phyloP scores from a whole-genome alignment of 2,888 invertebrate species.

The Apodemia mormo region DNA sequence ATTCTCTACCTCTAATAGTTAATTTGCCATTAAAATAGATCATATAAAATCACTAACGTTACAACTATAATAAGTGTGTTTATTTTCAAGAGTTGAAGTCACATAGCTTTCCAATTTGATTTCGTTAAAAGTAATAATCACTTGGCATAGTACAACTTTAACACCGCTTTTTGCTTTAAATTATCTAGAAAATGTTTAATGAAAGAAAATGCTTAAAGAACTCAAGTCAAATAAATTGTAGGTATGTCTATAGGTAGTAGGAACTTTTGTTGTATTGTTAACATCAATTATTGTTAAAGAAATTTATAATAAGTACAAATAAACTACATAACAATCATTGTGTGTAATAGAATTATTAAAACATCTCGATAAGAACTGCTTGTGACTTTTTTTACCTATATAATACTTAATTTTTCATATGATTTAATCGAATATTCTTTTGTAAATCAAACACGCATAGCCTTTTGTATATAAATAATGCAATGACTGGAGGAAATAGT shows the following conservation, averaged over 20 bases:
- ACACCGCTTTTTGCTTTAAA: neutral
- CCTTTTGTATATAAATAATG: constrained; percentile 54
- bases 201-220: constrained; percentile 2
- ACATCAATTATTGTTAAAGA: constrained; percentile 1
- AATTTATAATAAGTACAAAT: neutral
- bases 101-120: neutral
- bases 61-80: neutral
- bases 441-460: constrained; percentile 36
- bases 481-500: constrained; percentile 35
- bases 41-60: neutral
- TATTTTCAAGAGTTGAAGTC: neutral
- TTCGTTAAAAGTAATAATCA: neutral
- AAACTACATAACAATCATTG: neutral
- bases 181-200: neutral
- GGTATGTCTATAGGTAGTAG: constrained; percentile 2
- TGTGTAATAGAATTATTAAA: neutral
- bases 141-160: constrained; percentile 1
- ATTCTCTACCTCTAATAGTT: neutral
- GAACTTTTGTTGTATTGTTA: neutral
- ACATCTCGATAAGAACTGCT: neutral
- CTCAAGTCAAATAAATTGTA: constrained; percentile 1
- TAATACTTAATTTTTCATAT: too few species aligned
- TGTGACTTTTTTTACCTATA: neutral
- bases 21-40: neutral
- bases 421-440: constrained; percentile 10